Evolutionary conservation across 1,140 invertebrate genomes (phyloP), one percentile per base, ranked within the genome.

Genomic region (Drosophila kohkoa): DNA sequence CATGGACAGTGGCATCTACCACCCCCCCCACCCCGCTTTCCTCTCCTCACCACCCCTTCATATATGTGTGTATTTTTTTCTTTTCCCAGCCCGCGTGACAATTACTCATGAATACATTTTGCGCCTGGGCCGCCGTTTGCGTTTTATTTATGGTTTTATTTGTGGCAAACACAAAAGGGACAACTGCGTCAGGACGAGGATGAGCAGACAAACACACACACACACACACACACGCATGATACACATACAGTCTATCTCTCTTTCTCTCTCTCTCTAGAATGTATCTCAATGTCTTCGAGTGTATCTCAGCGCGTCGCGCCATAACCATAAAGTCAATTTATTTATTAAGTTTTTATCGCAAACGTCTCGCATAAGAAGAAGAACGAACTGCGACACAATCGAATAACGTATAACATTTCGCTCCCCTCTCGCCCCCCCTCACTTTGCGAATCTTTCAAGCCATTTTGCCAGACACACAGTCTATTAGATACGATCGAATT

Each of bases 101-200:
- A 89, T 89, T 89, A 89, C 86, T 89, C 85, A 89, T 89, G 85
- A 89, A 89, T 89, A 90, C 86, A 90, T 89, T 89, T 89, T 89
- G 86, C 85, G 85, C 85, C 81, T 89, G 63, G 63, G 63, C 78
- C 79, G 85, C 67, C 81, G 81, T 89, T 89, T 89, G 85, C 85
- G 85, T 85, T 90, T 89, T 89, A 89, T 89, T 89, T 89, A 89
- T 89, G 85, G 85, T 89, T 90, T 89, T 89, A 89, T 89, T 89
- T 89, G 85, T 89, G 85, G 85, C 86, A 78, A 88, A 89, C 75
- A 89, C 83, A 89, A 88, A 88, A 88, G 67, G 85, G 64, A 71
- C 54, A 57, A 60, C 20, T 41, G 60, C 38, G 73, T 16, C 55
- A 55, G 62, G 51, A 45, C 46, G 16, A 55, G 62, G 51, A 45